These are phyloP conservation scores for Ophion slaviceki DNA, from an alignment of 2,888 invertebrate species.

Conservation along the genomic window DNA sequence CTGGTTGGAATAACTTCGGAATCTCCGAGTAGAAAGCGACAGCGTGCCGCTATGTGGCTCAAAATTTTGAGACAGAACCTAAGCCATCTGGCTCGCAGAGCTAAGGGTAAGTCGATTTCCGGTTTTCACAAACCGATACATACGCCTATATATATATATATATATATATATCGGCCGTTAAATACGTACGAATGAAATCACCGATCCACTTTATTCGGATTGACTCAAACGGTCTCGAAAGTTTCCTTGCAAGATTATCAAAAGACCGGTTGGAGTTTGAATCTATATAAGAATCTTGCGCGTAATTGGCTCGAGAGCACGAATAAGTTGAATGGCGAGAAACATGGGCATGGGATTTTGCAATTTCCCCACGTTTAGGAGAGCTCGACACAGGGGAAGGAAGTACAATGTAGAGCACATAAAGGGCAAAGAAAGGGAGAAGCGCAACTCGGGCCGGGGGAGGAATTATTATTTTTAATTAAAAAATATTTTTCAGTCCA, in stretches of 20 bases:
- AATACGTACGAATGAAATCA: background rate
- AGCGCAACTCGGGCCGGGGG: too few relatives aligned
- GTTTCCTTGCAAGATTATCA: background rate
- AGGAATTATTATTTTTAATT: too few relatives aligned
- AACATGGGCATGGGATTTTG: background rate
- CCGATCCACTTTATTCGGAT: background rate
- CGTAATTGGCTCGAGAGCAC: background rate
- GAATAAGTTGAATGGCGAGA: constrained; percentile 5
- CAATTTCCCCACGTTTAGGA: background rate
- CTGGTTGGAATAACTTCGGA: constrained; percentile 66
- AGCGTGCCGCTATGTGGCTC: constrained; percentile 78
- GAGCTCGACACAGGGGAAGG: too few relatives aligned
- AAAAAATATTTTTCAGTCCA: too few relatives aligned
- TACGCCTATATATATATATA: background rate
- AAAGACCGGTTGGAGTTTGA: constrained; percentile 32
- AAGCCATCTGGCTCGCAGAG: constrained; percentile 78
- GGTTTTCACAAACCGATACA: background rate
- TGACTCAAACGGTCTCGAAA: constrained; percentile 4
- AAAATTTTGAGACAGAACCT: constrained; percentile 81
- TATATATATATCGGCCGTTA: background rate
- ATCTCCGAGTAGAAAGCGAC: constrained; percentile 66
- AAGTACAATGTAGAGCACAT: too few relatives aligned
- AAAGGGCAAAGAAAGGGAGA: too few relatives aligned
- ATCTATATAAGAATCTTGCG: constrained; percentile 15
- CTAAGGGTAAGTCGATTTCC: constrained; percentile 76